Conservation (phyloP, 2,797 vertebrate genomes). For the Macroramphosus scolopax region DNA sequence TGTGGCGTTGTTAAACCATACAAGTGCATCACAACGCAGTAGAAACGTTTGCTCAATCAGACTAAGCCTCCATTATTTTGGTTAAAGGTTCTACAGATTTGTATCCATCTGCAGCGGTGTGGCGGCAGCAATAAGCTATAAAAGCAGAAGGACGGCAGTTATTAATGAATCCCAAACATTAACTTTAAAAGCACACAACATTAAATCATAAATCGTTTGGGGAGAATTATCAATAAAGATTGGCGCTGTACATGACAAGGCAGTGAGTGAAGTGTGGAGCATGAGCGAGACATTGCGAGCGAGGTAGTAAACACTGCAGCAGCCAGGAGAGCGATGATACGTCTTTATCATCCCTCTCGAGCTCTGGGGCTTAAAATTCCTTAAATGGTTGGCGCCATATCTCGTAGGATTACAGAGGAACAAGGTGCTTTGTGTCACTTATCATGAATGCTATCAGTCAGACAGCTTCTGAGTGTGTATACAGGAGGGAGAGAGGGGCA, state of each 20-base stretch:
- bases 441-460: slow-evolving; percentile 29
- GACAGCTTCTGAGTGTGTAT: slow-evolving; percentile 7
- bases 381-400: slow-evolving; percentile 21
- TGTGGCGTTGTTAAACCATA: not conserved
- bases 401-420: slow-evolving; percentile 38
- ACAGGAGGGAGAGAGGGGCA: slow-evolving; percentile 4
- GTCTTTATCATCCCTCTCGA: slow-evolving; percentile 25
- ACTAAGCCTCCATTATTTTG: too few relatives aligned
- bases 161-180: too few relatives aligned
- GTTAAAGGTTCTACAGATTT: too few relatives aligned
- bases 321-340: slow-evolving; percentile 5
- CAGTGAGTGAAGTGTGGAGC: too few relatives aligned
- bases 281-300: slow-evolving; percentile 8
- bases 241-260: too few relatives aligned
- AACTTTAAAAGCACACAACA: too few relatives aligned
- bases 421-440: slow-evolving; percentile 32
- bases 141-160: too few relatives aligned
- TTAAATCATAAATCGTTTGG: too few relatives aligned
- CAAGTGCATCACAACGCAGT: not conserved
- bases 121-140: too few relatives aligned
- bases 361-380: slow-evolving; percentile 37
- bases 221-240: too few relatives aligned
- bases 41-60: not conserved
- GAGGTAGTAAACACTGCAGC: slow-evolving; percentile 14
- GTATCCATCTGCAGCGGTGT: too few relatives aligned